Base-by-base conservation (phyloP, 2,888 invertebrate species). In the Tribolium freemani region DNA sequence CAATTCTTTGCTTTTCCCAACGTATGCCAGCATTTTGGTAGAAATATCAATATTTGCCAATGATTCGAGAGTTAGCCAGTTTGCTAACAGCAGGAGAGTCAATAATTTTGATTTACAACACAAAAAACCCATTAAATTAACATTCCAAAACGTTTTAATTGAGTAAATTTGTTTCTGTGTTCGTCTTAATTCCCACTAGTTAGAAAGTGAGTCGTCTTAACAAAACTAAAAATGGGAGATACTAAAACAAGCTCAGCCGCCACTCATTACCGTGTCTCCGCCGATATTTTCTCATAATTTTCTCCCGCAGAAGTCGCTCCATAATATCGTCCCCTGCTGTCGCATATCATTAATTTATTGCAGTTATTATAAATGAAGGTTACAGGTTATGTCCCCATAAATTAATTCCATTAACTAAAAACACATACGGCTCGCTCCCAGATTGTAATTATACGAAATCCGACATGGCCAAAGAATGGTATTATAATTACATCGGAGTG, bases 331-430 rank as follows among this genome's bases (percentile, higher is more conserved):
- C 20, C 63, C 51, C 13, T 26, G 48, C 31, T 11, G 48, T 51
- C 63, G 21, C 64, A 44, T 53, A 26, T 53, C 26, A 53, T 53
- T 21, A 54, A 64, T 64, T 44, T 53, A 64, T 53, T 51, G 50
- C 51, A 20, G 10, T 53, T 44, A 8, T 6, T 53, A 3, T 20
- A 21, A 46, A 60, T 60, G 60, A 26, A 51, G 53, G 64, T 64
- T 53, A 53, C 64, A 64, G 64, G 64, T 64, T 64, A 53, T 64
- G 54, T 64, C 53, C 53, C 31, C 64, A 64, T 64, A 64, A 64
- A 64, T 63, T 64, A 64, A 64, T 64, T 53, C 64, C 54, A 45
- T 53, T 16, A 51, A 53, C 44, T 44, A 64, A 64, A 54, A 64
- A 54, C 53, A 60, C 60, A 64, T 54, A 64, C 10, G 5, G 8